A percentile compares a stretch with the other conserved stretches of the same genome.
These are phyloP conservation scores for Dromius quadrimaculatus DNA, from an alignment of 2,888 invertebrate genomes.

Conservation along the genomic window DNA sequence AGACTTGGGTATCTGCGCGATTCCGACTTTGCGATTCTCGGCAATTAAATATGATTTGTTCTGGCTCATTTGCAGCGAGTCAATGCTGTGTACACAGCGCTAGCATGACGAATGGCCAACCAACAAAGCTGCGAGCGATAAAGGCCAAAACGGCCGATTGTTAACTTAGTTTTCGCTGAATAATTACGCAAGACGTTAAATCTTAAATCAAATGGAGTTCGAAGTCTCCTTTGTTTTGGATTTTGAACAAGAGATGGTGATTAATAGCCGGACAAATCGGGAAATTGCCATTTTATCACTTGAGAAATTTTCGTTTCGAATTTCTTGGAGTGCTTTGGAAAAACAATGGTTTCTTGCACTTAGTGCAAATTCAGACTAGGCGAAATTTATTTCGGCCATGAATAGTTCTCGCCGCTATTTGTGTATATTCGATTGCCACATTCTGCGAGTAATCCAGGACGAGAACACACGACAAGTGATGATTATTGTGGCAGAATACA, in stretches of 20 bases:
- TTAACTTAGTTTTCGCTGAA: conserved; percentile 58
- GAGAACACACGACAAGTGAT: conserved; percentile 59
- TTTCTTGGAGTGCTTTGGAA: neutral
- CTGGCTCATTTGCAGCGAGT: conserved; percentile 63
- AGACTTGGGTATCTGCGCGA: conserved; percentile 46
- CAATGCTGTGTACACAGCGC: conserved; percentile 52
- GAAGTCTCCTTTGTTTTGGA: conserved; percentile 17
- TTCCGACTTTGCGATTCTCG: conserved; percentile 55
- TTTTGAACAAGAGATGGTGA: neutral
- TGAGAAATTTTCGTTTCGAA: too few relatives aligned
- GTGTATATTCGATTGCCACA: conserved; percentile 51
- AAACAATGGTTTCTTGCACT: neutral
- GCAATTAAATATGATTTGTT: conserved; percentile 69
- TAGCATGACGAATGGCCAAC: conserved; percentile 64
- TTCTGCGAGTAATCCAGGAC: conserved; percentile 35
- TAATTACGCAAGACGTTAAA: conserved; percentile 30
- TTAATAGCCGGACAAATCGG: too few relatives aligned
- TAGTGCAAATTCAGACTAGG: conserved; percentile 4
- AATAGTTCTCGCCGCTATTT: conserved; percentile 42
- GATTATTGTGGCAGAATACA: conserved; percentile 63
- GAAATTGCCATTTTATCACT: neutral
- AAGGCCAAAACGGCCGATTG: conserved; percentile 59
- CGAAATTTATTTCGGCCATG: conserved; percentile 21
- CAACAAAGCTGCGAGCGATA: conserved; percentile 32
- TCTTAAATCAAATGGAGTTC: conserved; percentile 39